phyloP scores from a whole-genome alignment of 2,113 vertebrate genomes.

The Pterocles orientalis region DNA sequence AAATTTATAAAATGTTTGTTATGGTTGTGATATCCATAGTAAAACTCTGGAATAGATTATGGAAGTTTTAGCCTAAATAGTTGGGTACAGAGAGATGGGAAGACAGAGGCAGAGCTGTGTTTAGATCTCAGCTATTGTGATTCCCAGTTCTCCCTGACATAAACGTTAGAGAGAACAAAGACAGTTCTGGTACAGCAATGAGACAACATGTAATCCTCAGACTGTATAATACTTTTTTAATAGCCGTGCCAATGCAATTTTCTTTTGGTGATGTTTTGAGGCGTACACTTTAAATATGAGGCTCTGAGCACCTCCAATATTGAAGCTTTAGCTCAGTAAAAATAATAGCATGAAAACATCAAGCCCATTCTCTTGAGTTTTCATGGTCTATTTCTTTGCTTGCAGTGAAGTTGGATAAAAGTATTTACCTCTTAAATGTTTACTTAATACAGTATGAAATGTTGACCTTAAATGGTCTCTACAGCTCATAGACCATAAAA shows the following conservation, averaged over 20 bases:
- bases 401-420: conserved; percentile 72
- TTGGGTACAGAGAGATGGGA: neutral
- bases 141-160: neutral
- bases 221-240: neutral
- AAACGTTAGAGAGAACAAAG: neutral
- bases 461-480: conserved; percentile 76
- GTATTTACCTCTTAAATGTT: conserved; percentile 80
- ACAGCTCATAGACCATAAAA: conserved; percentile 74
- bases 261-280: neutral
- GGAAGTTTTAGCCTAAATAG: neutral
- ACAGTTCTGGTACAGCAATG: neutral
- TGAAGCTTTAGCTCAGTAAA: conserved; percentile 58
- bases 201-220: neutral
- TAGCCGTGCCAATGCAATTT: conserved; percentile 7
- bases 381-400: conserved; percentile 79
- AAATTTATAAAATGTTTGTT: neutral
- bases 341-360: conserved; percentile 66
- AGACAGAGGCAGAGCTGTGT: neutral
- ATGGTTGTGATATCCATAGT: neutral
- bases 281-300: neutral
- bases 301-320: conserved; percentile 7
- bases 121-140: neutral
- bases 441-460: conserved; percentile 72
- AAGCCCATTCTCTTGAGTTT: conserved; percentile 72
- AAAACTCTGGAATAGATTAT: neutral